A percentile compares a stretch with the other conserved stretches of the same genome.
Conservation (phyloP, 2,888 invertebrate genomes). For the Tricholauxania praeusta region DNA sequence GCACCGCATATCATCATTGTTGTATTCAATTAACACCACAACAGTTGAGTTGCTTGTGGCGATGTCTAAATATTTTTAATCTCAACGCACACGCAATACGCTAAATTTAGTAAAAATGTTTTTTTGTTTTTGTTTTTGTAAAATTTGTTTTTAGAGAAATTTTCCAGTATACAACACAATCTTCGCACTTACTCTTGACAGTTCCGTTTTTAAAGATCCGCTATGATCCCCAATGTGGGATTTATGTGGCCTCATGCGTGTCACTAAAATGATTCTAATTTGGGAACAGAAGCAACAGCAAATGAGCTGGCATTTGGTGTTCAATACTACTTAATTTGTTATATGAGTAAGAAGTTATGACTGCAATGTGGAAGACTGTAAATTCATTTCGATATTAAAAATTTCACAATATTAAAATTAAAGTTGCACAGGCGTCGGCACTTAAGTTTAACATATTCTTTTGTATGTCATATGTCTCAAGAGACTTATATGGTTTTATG, state of each 20-base stretch:
- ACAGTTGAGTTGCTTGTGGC: slow-evolving; percentile 8
- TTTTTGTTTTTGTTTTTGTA: neutral
- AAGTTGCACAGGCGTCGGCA: too few species aligned
- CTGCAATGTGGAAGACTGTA: neutral
- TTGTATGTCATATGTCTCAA: too few species aligned
- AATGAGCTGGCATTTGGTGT: neutral
- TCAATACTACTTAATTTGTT: neutral
- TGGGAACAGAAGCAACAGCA: slow-evolving; percentile 9
- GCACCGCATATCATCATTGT: neutral
- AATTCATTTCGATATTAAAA: too few species aligned
- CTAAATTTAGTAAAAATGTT: neutral
- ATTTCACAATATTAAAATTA: too few species aligned
- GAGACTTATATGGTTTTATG: too few species aligned
- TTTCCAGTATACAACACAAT: neutral
- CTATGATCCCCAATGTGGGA: slow-evolving; percentile 3
- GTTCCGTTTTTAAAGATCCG: neutral
- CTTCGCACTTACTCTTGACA: neutral
- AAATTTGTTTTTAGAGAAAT: neutral
- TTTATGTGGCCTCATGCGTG: slow-evolving; percentile 3
- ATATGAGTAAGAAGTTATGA: slow-evolving; percentile 12
- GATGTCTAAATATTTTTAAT: slow-evolving; percentile 16
- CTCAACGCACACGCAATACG: slow-evolving; percentile 5
- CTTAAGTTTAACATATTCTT: too few species aligned
- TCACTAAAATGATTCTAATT: slow-evolving; percentile 5
- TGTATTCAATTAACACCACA: slow-evolving; percentile 11